Evolutionary conservation across 2,113 vertebrate genomes (phyloP).

Genomic region (Telmatochromis brichardi): DNA sequence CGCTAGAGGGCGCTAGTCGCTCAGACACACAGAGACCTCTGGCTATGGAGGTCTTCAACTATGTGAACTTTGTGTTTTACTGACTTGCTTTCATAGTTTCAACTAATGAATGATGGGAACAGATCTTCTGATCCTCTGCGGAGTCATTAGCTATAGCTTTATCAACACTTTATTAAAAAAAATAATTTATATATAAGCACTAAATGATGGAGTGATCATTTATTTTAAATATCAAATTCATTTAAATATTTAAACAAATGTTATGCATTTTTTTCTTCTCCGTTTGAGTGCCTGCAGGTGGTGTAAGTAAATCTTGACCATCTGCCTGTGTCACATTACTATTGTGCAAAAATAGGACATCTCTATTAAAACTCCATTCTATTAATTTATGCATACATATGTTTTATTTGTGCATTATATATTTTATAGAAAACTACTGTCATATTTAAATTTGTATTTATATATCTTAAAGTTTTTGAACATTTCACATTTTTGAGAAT

Average conservation of each 20-base stretch:
- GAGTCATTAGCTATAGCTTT: not conserved
- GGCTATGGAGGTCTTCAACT: not conserved
- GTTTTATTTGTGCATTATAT: not conserved
- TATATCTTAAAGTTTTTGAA: not conserved
- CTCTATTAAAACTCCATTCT: not conserved
- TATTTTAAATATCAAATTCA: not conserved
- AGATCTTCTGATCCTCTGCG: not conserved
- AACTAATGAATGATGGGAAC: not conserved
- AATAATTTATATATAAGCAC: not conserved
- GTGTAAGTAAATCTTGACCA: not conserved
- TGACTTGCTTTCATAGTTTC: not conserved
- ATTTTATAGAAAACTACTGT: not conserved
- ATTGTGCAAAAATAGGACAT: not conserved
- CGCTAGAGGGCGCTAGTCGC: constrained; percentile 35
- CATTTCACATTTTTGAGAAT: not conserved
- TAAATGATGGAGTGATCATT: not conserved
- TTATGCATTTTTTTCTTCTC: not conserved
- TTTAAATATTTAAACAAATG: not conserved
- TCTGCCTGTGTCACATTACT: not conserved
- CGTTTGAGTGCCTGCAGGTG: not conserved
- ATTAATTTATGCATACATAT: not conserved
- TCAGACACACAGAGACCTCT: not conserved
- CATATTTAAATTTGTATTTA: not conserved
- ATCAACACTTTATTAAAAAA: not conserved
- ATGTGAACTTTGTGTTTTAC: not conserved